Percentiles rank a stretch among this genome's conserved stretches.
Conservation (phyloP, 2,113 vertebrate genomes). For the Clarias batrachus region DNA sequence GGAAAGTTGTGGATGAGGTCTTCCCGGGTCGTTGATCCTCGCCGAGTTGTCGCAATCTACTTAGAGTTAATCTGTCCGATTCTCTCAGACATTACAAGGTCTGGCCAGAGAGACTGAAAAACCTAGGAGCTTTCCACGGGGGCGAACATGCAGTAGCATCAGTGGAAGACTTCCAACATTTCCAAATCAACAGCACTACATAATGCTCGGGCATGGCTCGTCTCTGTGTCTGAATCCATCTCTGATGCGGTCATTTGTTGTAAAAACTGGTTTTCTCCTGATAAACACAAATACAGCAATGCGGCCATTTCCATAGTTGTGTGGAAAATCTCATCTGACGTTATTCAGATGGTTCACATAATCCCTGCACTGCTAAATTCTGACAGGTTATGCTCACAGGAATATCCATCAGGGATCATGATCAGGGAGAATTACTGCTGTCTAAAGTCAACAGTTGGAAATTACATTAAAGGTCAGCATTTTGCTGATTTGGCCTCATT, state of each 20-base stretch:
- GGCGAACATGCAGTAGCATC: background rate
- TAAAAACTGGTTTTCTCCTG: background rate
- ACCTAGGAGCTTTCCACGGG: background rate
- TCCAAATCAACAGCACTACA: background rate
- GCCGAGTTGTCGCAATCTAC: conserved; percentile 1
- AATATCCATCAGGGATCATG: conserved; percentile 27
- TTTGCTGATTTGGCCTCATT: conserved; percentile 37
- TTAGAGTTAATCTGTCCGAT: conserved; percentile 27
- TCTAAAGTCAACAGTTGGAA: conserved; percentile 37
- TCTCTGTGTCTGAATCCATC: background rate
- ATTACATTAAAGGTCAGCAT: conserved; percentile 32
- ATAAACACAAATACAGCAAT: conserved; percentile 2
- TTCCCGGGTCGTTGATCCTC: conserved; percentile 10
- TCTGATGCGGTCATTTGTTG: background rate
- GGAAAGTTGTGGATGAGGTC: conserved; percentile 14
- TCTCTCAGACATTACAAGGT: conserved; percentile 31
- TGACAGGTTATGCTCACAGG: background rate
- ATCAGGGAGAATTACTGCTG: conserved; percentile 25
- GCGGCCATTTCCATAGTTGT: background rate
- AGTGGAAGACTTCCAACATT: background rate
- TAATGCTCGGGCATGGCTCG: background rate
- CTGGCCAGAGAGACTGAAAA: background rate
- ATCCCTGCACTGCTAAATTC: background rate
- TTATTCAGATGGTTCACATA: background rate
- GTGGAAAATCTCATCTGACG: conserved; percentile 16